Evolutionary conservation across 2,113 vertebrate species (phyloP), one percentile per base, ranked within the genome.

Genomic region (Gallinago jamesoni): DNA sequence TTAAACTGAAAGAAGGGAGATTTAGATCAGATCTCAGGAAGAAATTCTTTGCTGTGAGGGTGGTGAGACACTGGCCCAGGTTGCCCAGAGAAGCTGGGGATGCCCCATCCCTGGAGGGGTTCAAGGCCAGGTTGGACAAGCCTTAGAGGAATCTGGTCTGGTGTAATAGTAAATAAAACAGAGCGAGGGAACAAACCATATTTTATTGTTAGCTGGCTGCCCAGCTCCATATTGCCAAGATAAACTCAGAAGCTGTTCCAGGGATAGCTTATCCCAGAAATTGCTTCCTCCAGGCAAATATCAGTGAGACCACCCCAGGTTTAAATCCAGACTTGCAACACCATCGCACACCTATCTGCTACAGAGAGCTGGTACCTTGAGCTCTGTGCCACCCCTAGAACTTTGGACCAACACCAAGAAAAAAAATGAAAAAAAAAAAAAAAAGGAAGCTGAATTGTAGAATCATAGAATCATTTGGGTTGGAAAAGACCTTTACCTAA

Each of bases 291-390:
- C 21, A 5, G 43, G 53, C 14, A 79, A 70, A 78, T 63, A 28
- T 17, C 37, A 48, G 33, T 31, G n/a, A 76, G 28, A 35, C 3
- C 1, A 7, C 28, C 47, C 19, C 7, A 53, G 19, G 23, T 72
- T 87, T 68, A 56, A 76, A 81, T 8, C 20, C 37, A 80, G 53
- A 48, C 19, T 15, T 4, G 25, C 10, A 76, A 17, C 27, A 48
- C 9, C 23, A 27, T 28, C 30, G 24, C 37, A 60, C 25, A 47
- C 7, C 33, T 27, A 24, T 24, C 25, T 68, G 41, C 24, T 43
- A 0, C 2, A 35, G 1, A 6, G 16, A 43, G 16, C 14, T n/a
- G 28, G 35, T 13, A 24, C 27, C 67, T 16, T 43, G 18, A 39
- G 39, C 39, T 39, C 39, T 39, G 28, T 25, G 33, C 8, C 20